phyloP scores from a whole-genome alignment of 2,113 vertebrate species.

The Thymallus thymallus region DNA sequence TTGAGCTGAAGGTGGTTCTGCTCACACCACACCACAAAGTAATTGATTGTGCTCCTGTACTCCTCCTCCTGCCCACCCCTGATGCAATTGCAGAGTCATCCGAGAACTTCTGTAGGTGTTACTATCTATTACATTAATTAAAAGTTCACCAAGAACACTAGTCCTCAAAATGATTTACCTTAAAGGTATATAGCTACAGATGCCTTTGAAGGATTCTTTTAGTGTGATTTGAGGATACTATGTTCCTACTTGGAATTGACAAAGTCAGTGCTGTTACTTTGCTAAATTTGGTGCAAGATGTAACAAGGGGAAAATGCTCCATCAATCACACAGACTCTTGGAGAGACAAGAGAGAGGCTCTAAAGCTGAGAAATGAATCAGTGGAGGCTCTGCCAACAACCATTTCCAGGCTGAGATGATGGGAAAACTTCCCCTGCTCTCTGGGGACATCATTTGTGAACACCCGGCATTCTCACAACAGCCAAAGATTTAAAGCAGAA shows the following conservation, averaged over 20 bases:
- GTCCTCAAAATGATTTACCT: no score
- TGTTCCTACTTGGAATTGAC: constrained; percentile 51
- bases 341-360: constrained; percentile 16
- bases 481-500: constrained; percentile 57
- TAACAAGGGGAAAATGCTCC: constrained; percentile 61
- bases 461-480: constrained; percentile 41
- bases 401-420: constrained; percentile 63
- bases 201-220: neutral
- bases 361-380: constrained; percentile 61
- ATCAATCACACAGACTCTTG: constrained; percentile 56
- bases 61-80: no score
- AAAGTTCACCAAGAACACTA: no score
- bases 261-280: constrained; percentile 56
- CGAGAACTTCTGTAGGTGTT: no score
- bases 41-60: no score
- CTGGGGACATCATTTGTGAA: constrained; percentile 62
- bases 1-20: no score
- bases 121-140: no score
- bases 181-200: no score
- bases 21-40: no score
- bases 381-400: constrained; percentile 56
- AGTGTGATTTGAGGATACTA: constrained; percentile 6
- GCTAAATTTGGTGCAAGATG: constrained; percentile 61
- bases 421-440: constrained; percentile 56
- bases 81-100: no score